Evolutionary conservation across 2,113 vertebrate genomes (phyloP), one percentile per base, ranked within the genome.

Genomic region (human): DNA sequence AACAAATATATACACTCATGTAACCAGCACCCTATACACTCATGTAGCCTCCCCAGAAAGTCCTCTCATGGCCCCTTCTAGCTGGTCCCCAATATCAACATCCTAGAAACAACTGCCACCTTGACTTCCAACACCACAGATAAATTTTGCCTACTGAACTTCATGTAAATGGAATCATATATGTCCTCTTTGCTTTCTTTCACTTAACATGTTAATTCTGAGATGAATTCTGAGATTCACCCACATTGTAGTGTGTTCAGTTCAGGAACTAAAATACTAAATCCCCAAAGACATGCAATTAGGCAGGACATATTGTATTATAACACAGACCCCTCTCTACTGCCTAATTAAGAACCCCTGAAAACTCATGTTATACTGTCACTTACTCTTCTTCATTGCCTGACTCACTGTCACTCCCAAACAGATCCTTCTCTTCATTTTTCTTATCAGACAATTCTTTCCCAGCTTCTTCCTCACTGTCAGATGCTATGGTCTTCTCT

Each of bases 311-410:
- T 17, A 76, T 0, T 43, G 12, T 10, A 90, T 27, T 35, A 78
- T 1, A 45, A 25, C 55, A 88, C 78, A 83, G 93, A 22, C 17
- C 48, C 45, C 85, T 66, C 16, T 73, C 8, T 30, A 40, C 14
- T 27, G 43, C 32, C 17, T 70, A 78, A 5, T 3, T 78, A 68
- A 45, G 45, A 96, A 81, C 6, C 50, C 70, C 25, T 85, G 50
- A 68, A 64, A 96, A 97, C 32, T 89, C 1, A 52, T 1, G 3
- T 76, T 45, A 95, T 30, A 79, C 18, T 92, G 3, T 70, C 92
- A 99, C 99, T 99, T 98, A 99, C 99, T 99, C 99, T 98, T 99
- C 99, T 50, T 99, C 99, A 93, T 99, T 99, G 22, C 99, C 99
- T 0, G 99, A 99, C 32, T 99, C 99, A 90, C 99, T 99, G 96